Evolutionary conservation across 2,797 vertebrate species (phyloP).

Genomic region (Bovichtus diacanthus): DNA sequence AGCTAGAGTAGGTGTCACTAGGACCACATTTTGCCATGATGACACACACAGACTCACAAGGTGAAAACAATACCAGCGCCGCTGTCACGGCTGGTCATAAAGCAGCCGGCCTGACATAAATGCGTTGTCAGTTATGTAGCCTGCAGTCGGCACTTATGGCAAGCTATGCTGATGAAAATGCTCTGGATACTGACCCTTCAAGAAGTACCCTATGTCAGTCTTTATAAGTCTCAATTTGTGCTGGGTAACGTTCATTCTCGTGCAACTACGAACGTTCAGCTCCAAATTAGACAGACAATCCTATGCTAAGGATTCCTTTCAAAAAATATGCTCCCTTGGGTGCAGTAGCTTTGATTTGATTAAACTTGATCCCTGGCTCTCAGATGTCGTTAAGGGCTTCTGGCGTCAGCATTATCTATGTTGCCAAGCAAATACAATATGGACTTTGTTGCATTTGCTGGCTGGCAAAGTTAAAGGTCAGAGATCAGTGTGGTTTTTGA

Average conservation of each 20-base stretch:
- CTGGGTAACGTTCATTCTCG: slow-evolving; percentile 14
- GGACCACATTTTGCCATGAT: too few relatives aligned
- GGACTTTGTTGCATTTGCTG: slow-evolving; percentile 63
- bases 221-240: slow-evolving; percentile 21
- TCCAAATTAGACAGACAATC: slow-evolving; percentile 14
- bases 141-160: too few relatives aligned
- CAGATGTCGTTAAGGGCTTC: slow-evolving; percentile 68
- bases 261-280: slow-evolving; percentile 24
- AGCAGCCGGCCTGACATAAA: too few relatives aligned
- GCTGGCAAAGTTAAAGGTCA: slow-evolving; percentile 56
- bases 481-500: slow-evolving; percentile 59
- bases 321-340: slow-evolving; percentile 47
- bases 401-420: slow-evolving; percentile 76
- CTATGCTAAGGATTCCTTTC: slow-evolving; percentile 35
- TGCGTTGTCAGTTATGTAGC: too few relatives aligned
- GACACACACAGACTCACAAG: too few relatives aligned
- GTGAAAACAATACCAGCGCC: too few relatives aligned
- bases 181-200: not conserved
- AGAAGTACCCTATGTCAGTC: not conserved
- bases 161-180: not conserved
- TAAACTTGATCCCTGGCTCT: slow-evolving; percentile 68
- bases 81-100: too few relatives aligned
- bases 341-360: slow-evolving; percentile 70
- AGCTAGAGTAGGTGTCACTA: too few relatives aligned
- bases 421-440: slow-evolving; percentile 73